Evolutionary conservation across 1,140 invertebrate genomes (phyloP), one percentile per base, ranked within the genome.

Genomic region (Stegodyphus mimosarum): DNA sequence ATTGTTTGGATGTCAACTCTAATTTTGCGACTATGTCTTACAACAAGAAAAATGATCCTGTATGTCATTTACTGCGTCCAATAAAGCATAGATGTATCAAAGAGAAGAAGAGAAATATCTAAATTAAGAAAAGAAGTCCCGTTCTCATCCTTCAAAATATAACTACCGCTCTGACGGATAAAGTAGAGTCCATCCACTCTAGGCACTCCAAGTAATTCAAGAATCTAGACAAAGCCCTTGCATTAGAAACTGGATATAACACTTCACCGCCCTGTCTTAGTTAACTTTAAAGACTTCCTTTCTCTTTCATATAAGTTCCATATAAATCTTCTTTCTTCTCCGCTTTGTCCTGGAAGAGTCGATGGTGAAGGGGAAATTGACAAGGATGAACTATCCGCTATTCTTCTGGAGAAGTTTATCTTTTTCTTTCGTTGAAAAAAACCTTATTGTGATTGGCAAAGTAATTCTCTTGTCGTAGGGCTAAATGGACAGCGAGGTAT

Each of bases 161-260:
- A 83, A 83, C 79, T 73, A 83, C 70, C 71, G 73, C 53, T 83
- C 79, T 63, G 60, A 33, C 50, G 79, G 69, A 83, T 83, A 83
- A 83, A 83, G 79, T 48, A 83, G 18, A 13, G 15, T 17, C 49
- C 79, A 49, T 71, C 69, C 69, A 33, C 18, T 53, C 55, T 15
- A 33, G 6, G 15, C 60, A 73, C 79, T 83, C 60, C 70, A 83
- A 83, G 79, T 83, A 83, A 83, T 83, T 83, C 79, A 83, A 83
- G 79, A 83, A 73, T 74, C 70, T 73, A 83, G 79, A 83, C 79
- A 83, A 83, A 83, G 79, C 79, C 71, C 79, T 74, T 83, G 71
- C 79, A 83, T 83, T 83, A 83, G 79, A 83, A 83, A 83, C 79
- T 83, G 79, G 79, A 83, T 83, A 73, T 83, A 83, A 83, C 79